Base-by-base conservation (phyloP, 2,113 vertebrate genomes). In the Diadophis punctatus region DNA sequence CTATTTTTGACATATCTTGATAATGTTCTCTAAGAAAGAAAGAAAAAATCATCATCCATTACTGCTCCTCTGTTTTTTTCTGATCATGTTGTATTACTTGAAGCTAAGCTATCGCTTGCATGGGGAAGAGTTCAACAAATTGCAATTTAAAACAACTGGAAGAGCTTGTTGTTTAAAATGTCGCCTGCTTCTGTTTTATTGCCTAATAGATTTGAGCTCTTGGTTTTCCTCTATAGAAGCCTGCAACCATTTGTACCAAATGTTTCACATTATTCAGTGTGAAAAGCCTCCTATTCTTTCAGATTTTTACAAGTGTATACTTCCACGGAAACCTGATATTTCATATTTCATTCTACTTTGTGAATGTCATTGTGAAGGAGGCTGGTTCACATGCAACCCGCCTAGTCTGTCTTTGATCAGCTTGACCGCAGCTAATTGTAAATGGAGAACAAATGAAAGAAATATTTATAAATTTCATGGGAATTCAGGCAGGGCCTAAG, bases 311-410 rank as follows among this genome's bases (percentile, higher is more conserved):
- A 99, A 99, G 99, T 98, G 98, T 98, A 98, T 98, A 97, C 98
- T 99, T 98, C 98, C 98, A 96, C 94, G 97, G 99, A 99, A 99
- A 99, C 98, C 98, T 96, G 99, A 99, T 99, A 99, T 99, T 99
- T 99, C 99, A 99, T 99, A 99, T 99, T 99, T 99, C 99, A 99
- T 99, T 99, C 99, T 99, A 98, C 98, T 99, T 98, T 98, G 98
- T 98, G 98, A 98, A 99, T 99, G 99, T 99, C 99, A 99, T 98
- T 98, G 98, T 98, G 98, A 99, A 97, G 98, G 98, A 99, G 98
- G 98, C 96, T 97, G 98, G 99, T 99, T 99, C 99, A 99, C 99
- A 99, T 99, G 98, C 99, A 99, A 98, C 97, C 96, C 97, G 97
- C 98, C 97, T 98, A 95, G 97, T 93, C 96, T 96, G 91, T 97